Percentiles rank a stretch among this genome's conserved stretches.
These are phyloP conservation scores for Lemur catta DNA, from an alignment of 2,797 vertebrate species.

Conservation along the genomic window DNA sequence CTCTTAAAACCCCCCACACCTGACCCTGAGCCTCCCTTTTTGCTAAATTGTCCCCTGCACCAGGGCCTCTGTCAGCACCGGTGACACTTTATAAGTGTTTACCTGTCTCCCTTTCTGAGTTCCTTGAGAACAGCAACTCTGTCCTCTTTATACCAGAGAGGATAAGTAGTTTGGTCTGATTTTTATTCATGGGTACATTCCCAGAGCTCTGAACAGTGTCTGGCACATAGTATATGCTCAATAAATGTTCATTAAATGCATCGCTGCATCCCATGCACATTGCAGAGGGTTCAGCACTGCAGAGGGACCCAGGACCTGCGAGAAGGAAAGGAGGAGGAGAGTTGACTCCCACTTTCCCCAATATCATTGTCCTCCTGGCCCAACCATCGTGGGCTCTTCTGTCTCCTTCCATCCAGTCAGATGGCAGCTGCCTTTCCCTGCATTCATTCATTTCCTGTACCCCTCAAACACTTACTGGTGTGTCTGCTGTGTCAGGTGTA, in stretches of 20 bases:
- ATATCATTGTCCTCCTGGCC: not conserved
- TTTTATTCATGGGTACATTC: not conserved
- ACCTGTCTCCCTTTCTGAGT: not conserved
- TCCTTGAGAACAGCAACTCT: not conserved
- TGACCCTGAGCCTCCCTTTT: accelerated
- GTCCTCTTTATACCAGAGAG: not conserved
- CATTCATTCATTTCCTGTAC: not conserved
- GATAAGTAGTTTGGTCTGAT: not conserved
- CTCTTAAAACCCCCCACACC: too few relatives aligned
- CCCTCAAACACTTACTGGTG: accelerated
- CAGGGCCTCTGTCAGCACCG: too few relatives aligned
- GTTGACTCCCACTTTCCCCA: not conserved
- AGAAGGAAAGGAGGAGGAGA: not conserved
- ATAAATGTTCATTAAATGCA: not conserved
- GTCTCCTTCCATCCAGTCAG: not conserved
- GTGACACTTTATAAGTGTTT: not conserved
- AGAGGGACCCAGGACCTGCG: not conserved
- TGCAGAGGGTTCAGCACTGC: not conserved
- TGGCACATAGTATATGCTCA: not conserved
- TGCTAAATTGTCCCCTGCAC: accelerated
- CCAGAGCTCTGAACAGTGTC: not conserved
- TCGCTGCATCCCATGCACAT: accelerated
- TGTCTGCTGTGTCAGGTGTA: not conserved
- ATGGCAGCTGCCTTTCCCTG: not conserved
- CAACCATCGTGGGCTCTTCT: accelerated